These are phyloP conservation scores for Meiosimyza platycephala DNA, from an alignment of 2,888 invertebrate species.

Conservation along the genomic window DNA sequence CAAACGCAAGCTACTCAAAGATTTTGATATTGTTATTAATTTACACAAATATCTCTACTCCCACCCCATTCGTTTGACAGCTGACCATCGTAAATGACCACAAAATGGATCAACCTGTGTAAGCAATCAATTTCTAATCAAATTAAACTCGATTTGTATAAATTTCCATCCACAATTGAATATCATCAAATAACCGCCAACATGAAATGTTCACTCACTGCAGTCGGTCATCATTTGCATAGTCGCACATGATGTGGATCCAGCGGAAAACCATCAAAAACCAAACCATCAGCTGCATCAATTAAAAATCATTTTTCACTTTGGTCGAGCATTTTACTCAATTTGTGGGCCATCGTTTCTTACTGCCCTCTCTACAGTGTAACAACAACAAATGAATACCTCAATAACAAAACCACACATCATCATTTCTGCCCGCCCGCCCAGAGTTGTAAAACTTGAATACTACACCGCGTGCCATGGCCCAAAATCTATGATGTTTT, in stretches of 20 bases:
- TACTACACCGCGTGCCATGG: conserved; percentile 1
- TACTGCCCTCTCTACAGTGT: too few species aligned
- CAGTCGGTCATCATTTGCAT: conserved; percentile 38
- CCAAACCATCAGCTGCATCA: conserved; percentile 42
- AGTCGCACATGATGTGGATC: background rate
- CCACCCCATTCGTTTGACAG: too few species aligned
- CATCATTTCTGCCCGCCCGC: conserved; percentile 39
- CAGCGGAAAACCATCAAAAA: conserved; percentile 29
- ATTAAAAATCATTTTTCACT: conserved; percentile 59
- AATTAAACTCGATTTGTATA: conserved; percentile 26
- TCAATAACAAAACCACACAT: conserved; percentile 61
- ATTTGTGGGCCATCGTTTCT: conserved; percentile 37
- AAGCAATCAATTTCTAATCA: conserved; percentile 28
- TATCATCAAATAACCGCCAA: conserved; percentile 22
- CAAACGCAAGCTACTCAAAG: too few species aligned
- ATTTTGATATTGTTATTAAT: too few species aligned
- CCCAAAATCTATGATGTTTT: background rate
- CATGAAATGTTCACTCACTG: background rate
- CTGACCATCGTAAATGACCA: background rate
- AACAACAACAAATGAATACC: conserved; percentile 40
- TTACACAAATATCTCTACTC: too few species aligned
- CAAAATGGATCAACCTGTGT: background rate
- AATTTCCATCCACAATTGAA: conserved; percentile 23
- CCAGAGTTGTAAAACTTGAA: conserved; percentile 9
- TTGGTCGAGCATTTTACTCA: conserved; percentile 50